Percentiles rank a stretch among this genome's conserved stretches.
These are phyloP conservation scores for Thermophis baileyi DNA, from an alignment of 2,113 vertebrate genomes.

Conservation along the genomic window DNA sequence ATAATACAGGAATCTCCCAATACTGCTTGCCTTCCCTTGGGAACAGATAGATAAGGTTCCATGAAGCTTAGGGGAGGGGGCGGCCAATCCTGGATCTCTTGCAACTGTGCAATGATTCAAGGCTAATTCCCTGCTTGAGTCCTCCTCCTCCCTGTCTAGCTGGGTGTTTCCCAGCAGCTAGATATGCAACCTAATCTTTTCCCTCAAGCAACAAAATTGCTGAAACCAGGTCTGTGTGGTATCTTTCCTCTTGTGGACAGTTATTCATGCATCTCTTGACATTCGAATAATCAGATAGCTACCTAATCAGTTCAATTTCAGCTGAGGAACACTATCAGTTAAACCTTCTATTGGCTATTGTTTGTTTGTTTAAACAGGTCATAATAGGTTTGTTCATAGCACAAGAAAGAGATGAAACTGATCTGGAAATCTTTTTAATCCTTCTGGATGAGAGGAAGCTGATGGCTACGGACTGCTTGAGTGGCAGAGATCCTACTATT, in stretches of 20 bases:
- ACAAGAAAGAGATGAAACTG: neutral
- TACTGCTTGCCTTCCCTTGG: too few species aligned
- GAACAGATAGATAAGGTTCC: too few species aligned
- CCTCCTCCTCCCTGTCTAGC: neutral
- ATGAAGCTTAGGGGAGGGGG: too few species aligned
- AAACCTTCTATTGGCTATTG: neutral
- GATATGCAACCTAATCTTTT: neutral
- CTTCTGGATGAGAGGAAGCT: neutral
- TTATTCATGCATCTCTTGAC: neutral
- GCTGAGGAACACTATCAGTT: neutral
- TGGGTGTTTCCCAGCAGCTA: neutral
- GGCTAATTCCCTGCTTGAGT: neutral
- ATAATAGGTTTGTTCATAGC: neutral
- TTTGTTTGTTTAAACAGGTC: neutral
- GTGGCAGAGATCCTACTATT: too few species aligned
- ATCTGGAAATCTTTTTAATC: neutral
- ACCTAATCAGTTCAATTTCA: too few species aligned
- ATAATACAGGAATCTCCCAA: too few species aligned
- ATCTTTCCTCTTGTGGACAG: neutral
- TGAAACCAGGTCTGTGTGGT: neutral
- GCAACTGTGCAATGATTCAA: neutral
- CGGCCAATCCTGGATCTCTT: neutral
- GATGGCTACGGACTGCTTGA: neutral
- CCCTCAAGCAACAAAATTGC: neutral
- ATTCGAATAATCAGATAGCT: neutral